These are phyloP conservation scores for Archocentrus centrarchus DNA, from an alignment of 2,113 vertebrate genomes.

Conservation along the genomic window DNA sequence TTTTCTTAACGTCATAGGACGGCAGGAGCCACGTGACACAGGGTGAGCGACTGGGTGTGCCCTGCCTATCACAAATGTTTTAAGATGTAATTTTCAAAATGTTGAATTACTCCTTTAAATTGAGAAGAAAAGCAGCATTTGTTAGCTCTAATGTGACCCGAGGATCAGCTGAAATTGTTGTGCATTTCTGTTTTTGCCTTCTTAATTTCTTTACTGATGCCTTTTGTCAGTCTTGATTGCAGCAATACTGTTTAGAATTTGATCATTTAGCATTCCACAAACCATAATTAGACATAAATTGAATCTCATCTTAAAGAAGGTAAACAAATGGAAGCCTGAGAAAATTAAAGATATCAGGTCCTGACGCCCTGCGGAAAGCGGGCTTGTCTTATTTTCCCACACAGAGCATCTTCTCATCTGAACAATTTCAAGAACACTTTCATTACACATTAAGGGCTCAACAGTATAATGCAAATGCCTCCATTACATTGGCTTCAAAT, in stretches of 20 bases:
- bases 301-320: neutral
- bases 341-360: neutral
- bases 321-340: conserved; percentile 1
- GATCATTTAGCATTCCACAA: neutral
- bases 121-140: neutral
- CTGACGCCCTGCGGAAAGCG: neutral
- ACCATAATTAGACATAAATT: neutral
- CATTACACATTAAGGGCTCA: neutral
- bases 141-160: neutral
- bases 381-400: neutral
- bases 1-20: neutral
- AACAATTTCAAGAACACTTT: neutral
- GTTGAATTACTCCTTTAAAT: neutral
- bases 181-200: neutral
- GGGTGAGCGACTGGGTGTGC: neutral
- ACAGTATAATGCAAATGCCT: neutral
- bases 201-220: neutral
- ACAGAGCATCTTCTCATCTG: neutral
- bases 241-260: neutral
- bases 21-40: rapidly evolving
- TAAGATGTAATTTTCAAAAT: neutral
- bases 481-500: neutral
- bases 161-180: neutral
- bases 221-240: neutral
- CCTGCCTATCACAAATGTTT: neutral